Percentiles rank a stretch among this genome's conserved stretches.
phyloP scores from a whole-genome alignment of 2,113 vertebrate genomes.

The Nycticebus coucang region DNA sequence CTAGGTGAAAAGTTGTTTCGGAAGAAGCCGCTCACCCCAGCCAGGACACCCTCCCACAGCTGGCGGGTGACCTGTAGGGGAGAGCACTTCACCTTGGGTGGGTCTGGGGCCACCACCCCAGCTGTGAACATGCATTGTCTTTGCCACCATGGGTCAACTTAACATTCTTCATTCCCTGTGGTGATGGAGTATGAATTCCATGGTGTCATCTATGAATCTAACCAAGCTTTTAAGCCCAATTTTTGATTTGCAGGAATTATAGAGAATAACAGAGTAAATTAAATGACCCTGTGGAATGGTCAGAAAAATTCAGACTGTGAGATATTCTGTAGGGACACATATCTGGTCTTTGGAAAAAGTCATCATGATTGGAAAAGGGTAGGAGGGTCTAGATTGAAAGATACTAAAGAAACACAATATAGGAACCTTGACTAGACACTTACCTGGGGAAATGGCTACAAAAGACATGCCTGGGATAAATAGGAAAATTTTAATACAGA shows the following conservation, averaged over 20 bases:
- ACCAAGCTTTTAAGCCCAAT: background rate
- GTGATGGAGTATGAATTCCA: background rate
- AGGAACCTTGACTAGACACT: background rate
- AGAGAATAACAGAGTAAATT: background rate
- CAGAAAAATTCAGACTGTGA: background rate
- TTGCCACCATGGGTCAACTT: background rate
- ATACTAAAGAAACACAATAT: background rate
- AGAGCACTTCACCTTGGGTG: rapidly evolving
- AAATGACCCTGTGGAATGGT: background rate
- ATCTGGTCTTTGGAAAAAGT: background rate
- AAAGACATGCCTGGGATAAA: background rate
- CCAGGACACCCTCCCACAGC: rapidly evolving
- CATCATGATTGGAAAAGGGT: background rate
- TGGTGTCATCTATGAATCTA: background rate
- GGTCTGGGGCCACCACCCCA: rapidly evolving
- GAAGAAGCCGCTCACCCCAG: background rate
- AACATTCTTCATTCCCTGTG: background rate
- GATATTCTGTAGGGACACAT: background rate
- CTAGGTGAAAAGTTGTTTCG: background rate
- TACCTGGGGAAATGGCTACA: background rate
- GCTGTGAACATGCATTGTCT: rapidly evolving
- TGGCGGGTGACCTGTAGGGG: background rate
- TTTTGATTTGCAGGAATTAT: background rate
- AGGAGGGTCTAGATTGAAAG: background rate
- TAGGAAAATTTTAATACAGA: background rate